phyloP scores from a whole-genome alignment of 2,888 invertebrate genomes.

The Torymus texanus region DNA sequence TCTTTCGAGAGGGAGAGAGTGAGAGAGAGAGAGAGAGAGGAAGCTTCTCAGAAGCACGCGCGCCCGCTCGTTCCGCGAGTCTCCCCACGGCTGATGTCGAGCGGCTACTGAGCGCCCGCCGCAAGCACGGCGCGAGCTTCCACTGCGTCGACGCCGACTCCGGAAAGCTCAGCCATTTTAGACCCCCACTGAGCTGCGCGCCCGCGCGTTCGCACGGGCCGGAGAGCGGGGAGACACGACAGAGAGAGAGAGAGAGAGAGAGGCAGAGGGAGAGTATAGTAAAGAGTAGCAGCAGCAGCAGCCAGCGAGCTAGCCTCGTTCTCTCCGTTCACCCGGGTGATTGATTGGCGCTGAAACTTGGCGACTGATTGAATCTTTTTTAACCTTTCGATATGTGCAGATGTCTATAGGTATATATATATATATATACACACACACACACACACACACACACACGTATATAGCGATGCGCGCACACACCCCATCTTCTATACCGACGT shows the following conservation, averaged over 20 bases:
- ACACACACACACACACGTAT: too few relatives aligned
- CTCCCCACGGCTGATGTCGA: constrained; percentile 69
- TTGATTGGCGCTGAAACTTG: constrained; percentile 74
- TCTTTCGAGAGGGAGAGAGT: background rate
- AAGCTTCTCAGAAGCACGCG: background rate
- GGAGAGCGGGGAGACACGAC: constrained; percentile 60
- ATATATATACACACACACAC: too few relatives aligned
- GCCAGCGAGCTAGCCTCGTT: constrained; percentile 1
- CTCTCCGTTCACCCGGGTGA: constrained; percentile 60
- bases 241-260: constrained; percentile 53
- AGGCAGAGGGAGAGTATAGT: background rate
- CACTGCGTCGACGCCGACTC: constrained; percentile 73
- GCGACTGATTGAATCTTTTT: constrained; percentile 75
- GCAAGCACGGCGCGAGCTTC: constrained; percentile 71
- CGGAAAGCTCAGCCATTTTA: constrained; percentile 70
- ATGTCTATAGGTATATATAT: too few relatives aligned
- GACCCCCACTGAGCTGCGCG: constrained; percentile 61
- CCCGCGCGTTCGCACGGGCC: constrained; percentile 58
- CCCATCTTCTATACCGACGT: too few relatives aligned
- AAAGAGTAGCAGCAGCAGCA: background rate
- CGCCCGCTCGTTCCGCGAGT: constrained; percentile 18
- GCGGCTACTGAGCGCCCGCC: constrained; percentile 74
- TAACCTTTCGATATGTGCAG: constrained; percentile 68
- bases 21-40: background rate
- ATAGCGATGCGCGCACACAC: too few relatives aligned